A percentile compares a stretch with the other conserved stretches of the same genome.
Evolutionary conservation across 2,113 vertebrate genomes (phyloP).

Genomic region (Synchiropus splendidus): DNA sequence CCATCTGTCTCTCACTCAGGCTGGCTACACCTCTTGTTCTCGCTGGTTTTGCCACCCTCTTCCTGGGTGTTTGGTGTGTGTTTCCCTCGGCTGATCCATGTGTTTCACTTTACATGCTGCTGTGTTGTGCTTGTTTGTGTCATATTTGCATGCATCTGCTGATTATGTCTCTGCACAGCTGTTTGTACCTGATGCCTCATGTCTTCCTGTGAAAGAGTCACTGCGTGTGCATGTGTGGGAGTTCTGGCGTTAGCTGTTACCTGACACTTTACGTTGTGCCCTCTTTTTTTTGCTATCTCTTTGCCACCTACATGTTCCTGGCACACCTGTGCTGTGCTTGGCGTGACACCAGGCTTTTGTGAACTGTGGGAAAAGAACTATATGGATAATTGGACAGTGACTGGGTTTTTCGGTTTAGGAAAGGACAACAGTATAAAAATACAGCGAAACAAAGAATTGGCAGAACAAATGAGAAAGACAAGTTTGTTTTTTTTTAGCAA

Average conservation of each 20-base stretch:
- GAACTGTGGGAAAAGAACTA: conserved; percentile 52
- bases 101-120: conserved; percentile 13
- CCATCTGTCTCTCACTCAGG: conserved; percentile 40
- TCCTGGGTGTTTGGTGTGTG: conserved; percentile 34
- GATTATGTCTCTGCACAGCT: conserved; percentile 29
- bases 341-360: conserved; percentile 52
- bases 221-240: conserved; percentile 32
- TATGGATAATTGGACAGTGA: conserved; percentile 62
- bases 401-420: conserved; percentile 18
- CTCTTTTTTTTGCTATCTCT: conserved; percentile 20
- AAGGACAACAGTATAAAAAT: conserved; percentile 15
- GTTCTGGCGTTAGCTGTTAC: conserved; percentile 45
- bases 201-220: conserved; percentile 15
- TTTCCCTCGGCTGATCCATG: conserved; percentile 32
- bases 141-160: conserved; percentile 23
- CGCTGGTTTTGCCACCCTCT: conserved; percentile 22
- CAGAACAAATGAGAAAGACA: conserved; percentile 23
- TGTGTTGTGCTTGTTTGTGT: conserved; percentile 16
- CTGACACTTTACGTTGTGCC: conserved; percentile 36
- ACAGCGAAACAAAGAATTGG: conserved; percentile 26
- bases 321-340: conserved; percentile 36
- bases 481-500: conserved; percentile 13
- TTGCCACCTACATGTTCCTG: conserved; percentile 63
- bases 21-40: conserved; percentile 23
- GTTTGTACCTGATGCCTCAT: conserved; percentile 41